A percentile compares a stretch with the other conserved stretches of the same genome.
phyloP scores from a whole-genome alignment of 2,888 invertebrate species.

The Drosophila testacea region DNA sequence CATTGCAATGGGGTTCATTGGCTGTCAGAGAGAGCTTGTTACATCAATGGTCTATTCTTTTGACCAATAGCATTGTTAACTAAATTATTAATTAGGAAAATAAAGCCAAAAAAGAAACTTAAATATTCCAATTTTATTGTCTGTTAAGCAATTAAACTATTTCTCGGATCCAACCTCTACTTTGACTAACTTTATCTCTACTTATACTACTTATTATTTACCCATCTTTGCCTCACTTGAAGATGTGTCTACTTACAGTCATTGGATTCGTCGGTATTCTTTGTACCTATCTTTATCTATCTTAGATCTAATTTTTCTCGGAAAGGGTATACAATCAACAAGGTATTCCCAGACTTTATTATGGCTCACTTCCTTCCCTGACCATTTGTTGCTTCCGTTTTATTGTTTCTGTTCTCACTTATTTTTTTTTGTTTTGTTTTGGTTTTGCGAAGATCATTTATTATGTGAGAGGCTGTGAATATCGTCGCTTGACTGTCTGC shows the following conservation, averaged over 20 bases:
- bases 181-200: neutral
- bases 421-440: slow-evolving; percentile 21
- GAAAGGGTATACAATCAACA: slow-evolving; percentile 29
- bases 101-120: no score
- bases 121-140: no score
- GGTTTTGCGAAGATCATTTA: slow-evolving; percentile 64
- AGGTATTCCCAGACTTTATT: slow-evolving; percentile 9
- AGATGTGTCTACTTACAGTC: neutral
- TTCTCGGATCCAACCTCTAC: no score
- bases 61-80: no score
- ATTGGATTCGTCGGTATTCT: neutral
- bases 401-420: slow-evolving; percentile 28
- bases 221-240: neutral
- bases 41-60: no score
- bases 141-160: no score
- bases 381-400: slow-evolving; percentile 68
- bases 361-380: slow-evolving; percentile 45
- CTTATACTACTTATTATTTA: neutral
- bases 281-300: neutral
- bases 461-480: slow-evolving; percentile 62
- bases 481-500: slow-evolving; percentile 31
- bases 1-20: neutral
- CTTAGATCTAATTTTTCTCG: neutral
- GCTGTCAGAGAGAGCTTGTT: slow-evolving; percentile 3
- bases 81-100: no score